Percentiles rank a stretch among this genome's conserved stretches.
phyloP scores from a whole-genome alignment of 1,140 invertebrate species.

The Himalopsyche phryganea region DNA sequence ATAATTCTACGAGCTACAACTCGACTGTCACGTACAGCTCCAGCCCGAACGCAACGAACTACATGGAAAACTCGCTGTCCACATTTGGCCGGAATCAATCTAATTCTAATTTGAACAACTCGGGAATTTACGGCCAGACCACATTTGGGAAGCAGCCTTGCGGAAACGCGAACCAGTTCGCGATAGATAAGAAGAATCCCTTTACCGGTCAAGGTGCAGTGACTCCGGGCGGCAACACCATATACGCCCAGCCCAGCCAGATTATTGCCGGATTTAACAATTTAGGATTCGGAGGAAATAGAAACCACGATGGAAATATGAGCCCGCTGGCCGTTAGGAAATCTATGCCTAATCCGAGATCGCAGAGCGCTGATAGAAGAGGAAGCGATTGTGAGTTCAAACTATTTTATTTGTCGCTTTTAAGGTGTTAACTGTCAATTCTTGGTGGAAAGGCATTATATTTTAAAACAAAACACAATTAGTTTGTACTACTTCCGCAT shows the following conservation, averaged over 20 bases:
- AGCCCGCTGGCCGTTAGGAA: constrained; percentile 48
- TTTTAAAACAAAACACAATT: no score
- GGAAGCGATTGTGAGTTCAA: constrained; percentile 44
- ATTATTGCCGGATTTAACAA: constrained; percentile 44
- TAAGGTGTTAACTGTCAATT: no score
- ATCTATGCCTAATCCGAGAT: constrained; percentile 44
- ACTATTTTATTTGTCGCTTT: constrained; percentile 5
- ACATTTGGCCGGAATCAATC: constrained; percentile 28
- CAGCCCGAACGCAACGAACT: constrained; percentile 25
- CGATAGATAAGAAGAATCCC: constrained; percentile 29
- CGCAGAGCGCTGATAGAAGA: constrained; percentile 56
- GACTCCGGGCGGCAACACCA: constrained; percentile 38
- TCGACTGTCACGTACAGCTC: constrained; percentile 32
- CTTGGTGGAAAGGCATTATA: no score
- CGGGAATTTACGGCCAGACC: constrained; percentile 20
- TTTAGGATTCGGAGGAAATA: constrained; percentile 36
- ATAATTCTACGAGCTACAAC: constrained; percentile 22
- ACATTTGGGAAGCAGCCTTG: constrained; percentile 17
- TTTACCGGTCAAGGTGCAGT: constrained; percentile 2
- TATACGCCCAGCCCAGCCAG: constrained; percentile 54
- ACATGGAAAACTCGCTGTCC: constrained; percentile 21
- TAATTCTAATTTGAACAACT: constrained; percentile 8
- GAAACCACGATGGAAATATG: constrained; percentile 34
- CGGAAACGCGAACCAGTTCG: constrained; percentile 17
- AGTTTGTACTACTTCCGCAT: no score